Percentiles rank a stretch among this genome's conserved stretches.
These are phyloP conservation scores for Melanotaenia boesemani DNA, from an alignment of 2,797 vertebrate species.

Conservation along the genomic window DNA sequence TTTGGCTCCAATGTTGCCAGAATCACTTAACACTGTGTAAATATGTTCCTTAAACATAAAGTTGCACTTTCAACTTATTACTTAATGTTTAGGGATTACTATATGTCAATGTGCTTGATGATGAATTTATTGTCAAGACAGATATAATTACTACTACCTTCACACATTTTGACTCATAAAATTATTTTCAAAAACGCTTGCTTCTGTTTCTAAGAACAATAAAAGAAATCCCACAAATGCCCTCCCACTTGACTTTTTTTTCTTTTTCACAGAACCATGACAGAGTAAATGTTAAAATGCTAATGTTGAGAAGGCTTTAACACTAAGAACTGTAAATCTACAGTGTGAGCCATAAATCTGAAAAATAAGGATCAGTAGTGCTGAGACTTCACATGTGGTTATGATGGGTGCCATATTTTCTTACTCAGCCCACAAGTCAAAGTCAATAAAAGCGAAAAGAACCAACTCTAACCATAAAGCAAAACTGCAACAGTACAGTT, in stretches of 20 bases:
- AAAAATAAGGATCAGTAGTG: constrained; percentile 56
- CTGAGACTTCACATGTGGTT: constrained; percentile 65
- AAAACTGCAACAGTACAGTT: constrained; percentile 34
- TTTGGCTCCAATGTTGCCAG: background rate
- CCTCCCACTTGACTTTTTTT: background rate
- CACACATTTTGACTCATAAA: background rate
- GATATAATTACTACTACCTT: background rate
- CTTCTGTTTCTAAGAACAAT: background rate
- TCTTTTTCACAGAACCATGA: background rate
- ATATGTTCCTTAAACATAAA: background rate
- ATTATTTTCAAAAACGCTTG: constrained; percentile 5
- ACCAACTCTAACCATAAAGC: constrained; percentile 43
- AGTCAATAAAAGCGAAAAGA: constrained; percentile 65
- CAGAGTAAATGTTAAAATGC: constrained; percentile 9
- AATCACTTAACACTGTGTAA: background rate
- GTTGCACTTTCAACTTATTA: background rate
- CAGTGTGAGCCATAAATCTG: constrained; percentile 52
- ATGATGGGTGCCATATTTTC: constrained; percentile 59
- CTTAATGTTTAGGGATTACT: background rate
- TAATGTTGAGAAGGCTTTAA: constrained; percentile 19
- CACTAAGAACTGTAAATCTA: constrained; percentile 23
- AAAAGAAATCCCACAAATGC: background rate
- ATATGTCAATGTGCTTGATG: background rate
- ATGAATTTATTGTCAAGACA: constrained; percentile 1
- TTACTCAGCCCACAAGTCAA: constrained; percentile 72